Conservation (phyloP, 2,888 invertebrate genomes). For the Nomada fabriciana region DNA sequence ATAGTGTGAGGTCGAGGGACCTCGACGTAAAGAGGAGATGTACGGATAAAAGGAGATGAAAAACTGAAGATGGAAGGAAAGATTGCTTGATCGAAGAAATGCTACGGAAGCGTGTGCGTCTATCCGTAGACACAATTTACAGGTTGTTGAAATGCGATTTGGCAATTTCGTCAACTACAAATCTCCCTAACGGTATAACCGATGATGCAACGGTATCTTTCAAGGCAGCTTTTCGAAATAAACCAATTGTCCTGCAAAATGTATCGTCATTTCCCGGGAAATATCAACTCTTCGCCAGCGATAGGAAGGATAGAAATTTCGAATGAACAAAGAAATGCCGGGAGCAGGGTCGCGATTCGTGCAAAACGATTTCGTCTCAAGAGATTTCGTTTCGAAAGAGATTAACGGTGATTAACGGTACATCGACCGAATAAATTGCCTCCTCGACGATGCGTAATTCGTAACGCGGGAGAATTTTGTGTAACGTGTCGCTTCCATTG, state of each 20-base stretch:
- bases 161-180: neutral
- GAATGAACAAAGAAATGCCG: neutral
- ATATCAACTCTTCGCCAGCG: neutral
- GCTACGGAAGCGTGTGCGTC: neutral
- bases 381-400: too few relatives aligned
- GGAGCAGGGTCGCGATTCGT: neutral
- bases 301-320: too few relatives aligned
- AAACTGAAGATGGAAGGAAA: constrained; percentile 9
- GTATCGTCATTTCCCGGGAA: too few relatives aligned
- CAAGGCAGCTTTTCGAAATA: too few relatives aligned
- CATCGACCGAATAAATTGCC: constrained; percentile 59
- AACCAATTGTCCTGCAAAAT: too few relatives aligned
- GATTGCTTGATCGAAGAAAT: constrained; percentile 5
- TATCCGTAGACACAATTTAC: too few relatives aligned
- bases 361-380: neutral
- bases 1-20: constrained; percentile 47
- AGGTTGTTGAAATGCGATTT: too few relatives aligned
- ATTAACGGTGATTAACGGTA: constrained; percentile 70
- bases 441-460: constrained; percentile 22
- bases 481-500: neutral
- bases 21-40: constrained; percentile 26
- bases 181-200: neutral
- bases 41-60: constrained; percentile 21
- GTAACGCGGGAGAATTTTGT: neutral
- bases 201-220: too few relatives aligned